phyloP scores from a whole-genome alignment of 2,888 invertebrate species.

The Acleris holmiana region DNA sequence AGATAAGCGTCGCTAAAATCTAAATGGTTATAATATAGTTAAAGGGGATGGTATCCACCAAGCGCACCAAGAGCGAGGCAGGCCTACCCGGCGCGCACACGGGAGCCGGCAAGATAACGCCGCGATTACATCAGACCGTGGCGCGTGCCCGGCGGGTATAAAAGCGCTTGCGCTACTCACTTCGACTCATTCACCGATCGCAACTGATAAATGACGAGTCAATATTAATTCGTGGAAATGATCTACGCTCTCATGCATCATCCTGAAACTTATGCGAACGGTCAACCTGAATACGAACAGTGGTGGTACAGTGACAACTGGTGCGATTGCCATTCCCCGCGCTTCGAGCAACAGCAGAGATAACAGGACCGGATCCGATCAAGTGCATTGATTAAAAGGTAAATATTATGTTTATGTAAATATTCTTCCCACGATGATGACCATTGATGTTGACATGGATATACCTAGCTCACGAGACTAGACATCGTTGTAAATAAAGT shows the following conservation, averaged over 20 bases:
- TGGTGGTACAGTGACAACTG: conserved; percentile 82
- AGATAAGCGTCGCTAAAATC: too few relatives aligned
- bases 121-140: conserved; percentile 69
- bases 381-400: conserved; percentile 71
- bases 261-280: conserved; percentile 59
- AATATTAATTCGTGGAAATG: conserved; percentile 79
- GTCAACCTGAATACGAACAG: conserved; percentile 72
- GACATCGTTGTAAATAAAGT: neutral
- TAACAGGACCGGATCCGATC: conserved; percentile 63
- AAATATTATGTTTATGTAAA: conserved; percentile 63
- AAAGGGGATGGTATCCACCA: neutral
- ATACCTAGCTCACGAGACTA: conserved; percentile 5
- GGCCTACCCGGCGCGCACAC: conserved; percentile 8
- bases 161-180: conserved; percentile 50
- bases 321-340: conserved; percentile 78
- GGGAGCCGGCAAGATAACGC: conserved; percentile 64
- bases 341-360: conserved; percentile 77
- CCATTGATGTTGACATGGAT: conserved; percentile 10
- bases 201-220: conserved; percentile 72
- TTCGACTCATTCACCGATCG: conserved; percentile 69
- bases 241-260: conserved; percentile 77
- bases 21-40: neutral
- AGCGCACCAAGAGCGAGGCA: too few relatives aligned
- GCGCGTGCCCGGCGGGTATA: conserved; percentile 68
- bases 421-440: conserved; percentile 5